Base-by-base conservation (phyloP, 2,113 vertebrate species). In the Willisornis vidua region DNA sequence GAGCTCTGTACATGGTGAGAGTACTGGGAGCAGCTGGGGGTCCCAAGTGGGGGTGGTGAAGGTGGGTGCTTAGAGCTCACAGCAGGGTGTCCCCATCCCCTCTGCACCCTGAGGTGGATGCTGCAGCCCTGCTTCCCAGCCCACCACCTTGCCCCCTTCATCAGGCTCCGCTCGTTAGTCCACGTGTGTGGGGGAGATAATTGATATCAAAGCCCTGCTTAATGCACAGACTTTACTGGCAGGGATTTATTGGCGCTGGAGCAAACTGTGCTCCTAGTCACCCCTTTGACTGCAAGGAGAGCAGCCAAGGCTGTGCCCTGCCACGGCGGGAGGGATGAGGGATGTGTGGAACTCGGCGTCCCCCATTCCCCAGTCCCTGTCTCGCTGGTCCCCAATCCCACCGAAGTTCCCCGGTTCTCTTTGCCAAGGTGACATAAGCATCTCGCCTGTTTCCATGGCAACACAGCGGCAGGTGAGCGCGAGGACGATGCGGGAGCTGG, bases 171-270 rank as follows among this genome's bases (percentile, higher is more conserved):
- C 85, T 83, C 26, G 1, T 82, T 93, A 94, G n/a, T 55, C 88
- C 78, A 86, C 58, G 79, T 96, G 79, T 96, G 87, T 63, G 10
- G 16, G 39, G 81, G 94, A 87, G 95, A 96, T 98, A 98, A 98
- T 98, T 98, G 98, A 95, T 98, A 97, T 97, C 97, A 97, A 98
- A 98, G 92, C 94, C 94, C 92, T 90, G 65, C 90, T 97, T 98
- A 98, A 97, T 93, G 96, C 92, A 78, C 94, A 97, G 63, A 65
- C 95, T 97, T 97, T 96, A 73, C 97, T 37, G 63, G 80, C 95
- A n/a, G 89, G 97, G 97, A 98, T 98, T 98, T 98, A 97, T 96
- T 41, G 10, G 96, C 4, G 3, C 94, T 71, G 96, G 92, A 97
- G 96, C 70, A 62, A 96, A 75, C 95, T 13, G 46, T 20, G 33